A percentile compares a stretch with the other conserved stretches of the same genome.
Evolutionary conservation across 2,888 invertebrate species (phyloP).

Genomic region (Entomobrya multifasciata): DNA sequence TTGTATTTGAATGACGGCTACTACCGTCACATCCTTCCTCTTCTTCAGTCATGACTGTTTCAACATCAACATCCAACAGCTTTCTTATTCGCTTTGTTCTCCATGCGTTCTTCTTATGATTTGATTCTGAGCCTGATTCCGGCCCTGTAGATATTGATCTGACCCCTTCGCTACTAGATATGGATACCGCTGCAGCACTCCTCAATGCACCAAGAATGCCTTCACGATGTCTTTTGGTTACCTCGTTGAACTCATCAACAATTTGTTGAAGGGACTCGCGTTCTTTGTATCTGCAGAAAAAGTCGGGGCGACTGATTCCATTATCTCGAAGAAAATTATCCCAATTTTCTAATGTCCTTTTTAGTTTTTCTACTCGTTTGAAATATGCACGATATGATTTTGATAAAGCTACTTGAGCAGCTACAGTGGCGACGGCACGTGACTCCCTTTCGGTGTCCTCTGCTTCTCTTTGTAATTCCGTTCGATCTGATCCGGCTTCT

Average conservation of each 20-base stretch:
- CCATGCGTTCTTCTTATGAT: constrained; percentile 55
- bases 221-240: constrained; percentile 73
- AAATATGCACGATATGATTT: constrained; percentile 74
- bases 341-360: constrained; percentile 75
- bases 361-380: constrained; percentile 74
- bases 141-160: constrained; percentile 56
- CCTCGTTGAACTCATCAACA: constrained; percentile 76
- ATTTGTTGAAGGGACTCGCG: constrained; percentile 75
- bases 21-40: constrained; percentile 18
- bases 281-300: constrained; percentile 74
- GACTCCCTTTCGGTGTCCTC: constrained; percentile 58
- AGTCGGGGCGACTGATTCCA: constrained; percentile 74
- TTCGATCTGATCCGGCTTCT: constrained; percentile 45
- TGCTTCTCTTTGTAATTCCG: constrained; percentile 51
- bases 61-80: no score
- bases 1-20: constrained; percentile 51
- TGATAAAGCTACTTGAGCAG: constrained; percentile 56
- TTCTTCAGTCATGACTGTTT: constrained; percentile 42
- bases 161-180: constrained; percentile 18
- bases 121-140: constrained; percentile 56
- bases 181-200: constrained; percentile 48
- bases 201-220: constrained; percentile 68
- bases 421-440: constrained; percentile 45
- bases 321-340: constrained; percentile 74
- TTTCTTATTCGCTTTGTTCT: constrained; percentile 70